Percentiles rank a stretch among this genome's conserved stretches.
Evolutionary conservation across 2,113 vertebrate genomes (phyloP).

Genomic region (Rhagologus leucostigma): DNA sequence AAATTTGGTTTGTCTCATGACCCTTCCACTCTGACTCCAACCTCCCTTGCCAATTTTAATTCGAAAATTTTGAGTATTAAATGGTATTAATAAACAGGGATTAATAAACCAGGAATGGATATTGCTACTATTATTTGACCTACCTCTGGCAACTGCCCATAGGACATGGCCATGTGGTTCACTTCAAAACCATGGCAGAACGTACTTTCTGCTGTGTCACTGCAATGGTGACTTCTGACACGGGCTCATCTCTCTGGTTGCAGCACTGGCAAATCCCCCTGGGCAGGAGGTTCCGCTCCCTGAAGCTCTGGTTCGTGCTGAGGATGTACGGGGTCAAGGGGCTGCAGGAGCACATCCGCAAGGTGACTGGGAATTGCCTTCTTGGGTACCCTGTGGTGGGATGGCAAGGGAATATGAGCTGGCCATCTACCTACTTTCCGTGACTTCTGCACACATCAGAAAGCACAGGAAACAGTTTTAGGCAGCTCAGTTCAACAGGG

Average conservation of each 20-base stretch:
- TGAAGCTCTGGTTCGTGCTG: constrained; percentile 98
- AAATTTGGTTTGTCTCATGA: neutral
- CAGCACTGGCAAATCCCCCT: constrained; percentile 97
- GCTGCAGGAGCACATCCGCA: constrained; percentile 89
- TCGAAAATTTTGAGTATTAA: neutral
- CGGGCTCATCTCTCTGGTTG: neutral
- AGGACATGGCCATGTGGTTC: neutral
- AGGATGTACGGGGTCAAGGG: constrained; percentile 86
- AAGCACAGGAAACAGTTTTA: neutral
- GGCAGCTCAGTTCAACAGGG: neutral
- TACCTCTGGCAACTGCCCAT: neutral
- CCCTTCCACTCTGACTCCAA: neutral
- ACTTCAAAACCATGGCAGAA: neutral
- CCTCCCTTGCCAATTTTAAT: neutral
- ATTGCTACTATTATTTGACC: neutral
- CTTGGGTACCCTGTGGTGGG: neutral
- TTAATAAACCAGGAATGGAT: neutral
- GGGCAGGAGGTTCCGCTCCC: constrained; percentile 90
- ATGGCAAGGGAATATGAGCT: neutral
- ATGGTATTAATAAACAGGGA: neutral
- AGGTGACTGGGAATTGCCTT: constrained; percentile 63
- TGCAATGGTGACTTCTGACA: neutral
- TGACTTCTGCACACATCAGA: neutral
- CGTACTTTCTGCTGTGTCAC: neutral
- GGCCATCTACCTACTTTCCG: neutral